phyloP scores from a whole-genome alignment of 2,113 vertebrate genomes.

The Colistium nudipinnis region DNA sequence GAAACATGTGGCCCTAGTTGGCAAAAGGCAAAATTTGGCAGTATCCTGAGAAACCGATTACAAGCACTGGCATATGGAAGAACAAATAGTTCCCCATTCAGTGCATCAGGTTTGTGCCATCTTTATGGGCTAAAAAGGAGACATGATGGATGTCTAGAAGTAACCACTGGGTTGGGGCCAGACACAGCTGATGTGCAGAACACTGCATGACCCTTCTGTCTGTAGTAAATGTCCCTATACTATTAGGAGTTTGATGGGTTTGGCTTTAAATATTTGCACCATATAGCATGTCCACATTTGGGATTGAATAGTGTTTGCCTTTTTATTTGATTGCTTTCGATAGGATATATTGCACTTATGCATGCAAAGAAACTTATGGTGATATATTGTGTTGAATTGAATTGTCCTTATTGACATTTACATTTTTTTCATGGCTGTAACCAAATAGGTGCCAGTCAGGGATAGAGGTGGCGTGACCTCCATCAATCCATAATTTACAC shows the following conservation, averaged over 20 bases:
- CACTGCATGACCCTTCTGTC: conserved; percentile 68
- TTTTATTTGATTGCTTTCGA: not conserved
- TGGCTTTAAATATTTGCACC: not conserved
- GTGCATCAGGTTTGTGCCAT: conserved; percentile 94
- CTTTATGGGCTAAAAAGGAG: conserved; percentile 84
- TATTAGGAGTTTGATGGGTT: not conserved
- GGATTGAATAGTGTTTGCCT: not conserved
- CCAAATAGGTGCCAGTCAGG: conserved; percentile 89
- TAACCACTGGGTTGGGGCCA: conserved; percentile 87
- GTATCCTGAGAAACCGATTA: conserved; percentile 87
- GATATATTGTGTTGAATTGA: no score
- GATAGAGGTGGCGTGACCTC: conserved; percentile 92
- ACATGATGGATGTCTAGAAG: conserved; percentile 85
- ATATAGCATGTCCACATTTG: not conserved
- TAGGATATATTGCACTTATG: not conserved
- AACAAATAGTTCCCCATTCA: conserved; percentile 90
- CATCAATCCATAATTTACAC: conserved; percentile 99
- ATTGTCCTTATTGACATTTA: conserved; percentile 93
- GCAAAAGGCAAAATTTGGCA: conserved; percentile 87
- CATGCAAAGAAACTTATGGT: no score
- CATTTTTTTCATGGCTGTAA: conserved; percentile 93
- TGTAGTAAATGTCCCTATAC: conserved; percentile 29
- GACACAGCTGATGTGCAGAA: conserved; percentile 76
- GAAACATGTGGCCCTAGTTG: conserved; percentile 83
- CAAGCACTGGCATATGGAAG: conserved; percentile 96